phyloP scores from a whole-genome alignment of 2,888 invertebrate genomes.

The Cheilosia urbana region DNA sequence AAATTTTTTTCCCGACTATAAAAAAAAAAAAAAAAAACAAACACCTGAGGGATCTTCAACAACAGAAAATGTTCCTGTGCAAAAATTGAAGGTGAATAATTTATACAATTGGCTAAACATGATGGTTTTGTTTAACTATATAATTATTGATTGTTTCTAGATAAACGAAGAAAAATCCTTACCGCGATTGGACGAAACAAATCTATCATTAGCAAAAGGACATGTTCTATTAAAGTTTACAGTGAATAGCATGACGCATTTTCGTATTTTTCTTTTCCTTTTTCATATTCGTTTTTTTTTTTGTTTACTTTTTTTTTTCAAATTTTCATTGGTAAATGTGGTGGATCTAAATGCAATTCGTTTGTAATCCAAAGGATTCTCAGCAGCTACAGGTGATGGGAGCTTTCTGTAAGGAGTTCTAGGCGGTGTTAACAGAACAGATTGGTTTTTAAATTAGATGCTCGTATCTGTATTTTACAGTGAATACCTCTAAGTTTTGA shows the following conservation, averaged over 20 bases:
- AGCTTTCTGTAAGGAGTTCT: too few species aligned
- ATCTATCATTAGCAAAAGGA: slow-evolving; percentile 34
- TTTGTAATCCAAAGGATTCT: not conserved
- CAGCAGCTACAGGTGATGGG: too few species aligned
- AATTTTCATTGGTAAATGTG: not conserved
- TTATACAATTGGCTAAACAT: slow-evolving; percentile 33
- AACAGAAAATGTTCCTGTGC: slow-evolving; percentile 14
- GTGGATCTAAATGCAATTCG: not conserved
- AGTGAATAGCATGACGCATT: slow-evolving; percentile 40
- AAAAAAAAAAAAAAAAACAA: not conserved
- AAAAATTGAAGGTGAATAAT: slow-evolving; percentile 10
- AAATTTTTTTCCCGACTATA: not conserved
- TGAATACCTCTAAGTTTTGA: too few species aligned
- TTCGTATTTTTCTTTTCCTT: slow-evolving; percentile 1
- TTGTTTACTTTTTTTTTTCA: not conserved
- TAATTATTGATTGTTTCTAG: slow-evolving; percentile 17
- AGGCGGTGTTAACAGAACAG: too few species aligned
- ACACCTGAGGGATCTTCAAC: slow-evolving; percentile 1
- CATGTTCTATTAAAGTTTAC: slow-evolving; percentile 48
- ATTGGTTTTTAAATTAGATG: too few species aligned
- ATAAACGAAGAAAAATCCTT: slow-evolving; percentile 58
- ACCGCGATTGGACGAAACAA: slow-evolving; percentile 43
- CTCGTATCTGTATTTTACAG: too few species aligned
- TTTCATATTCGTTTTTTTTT: not conserved
- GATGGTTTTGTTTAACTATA: slow-evolving; percentile 22